These are phyloP conservation scores for Drosophila kanapiae DNA, from an alignment of 1,140 invertebrate species.

Conservation along the genomic window DNA sequence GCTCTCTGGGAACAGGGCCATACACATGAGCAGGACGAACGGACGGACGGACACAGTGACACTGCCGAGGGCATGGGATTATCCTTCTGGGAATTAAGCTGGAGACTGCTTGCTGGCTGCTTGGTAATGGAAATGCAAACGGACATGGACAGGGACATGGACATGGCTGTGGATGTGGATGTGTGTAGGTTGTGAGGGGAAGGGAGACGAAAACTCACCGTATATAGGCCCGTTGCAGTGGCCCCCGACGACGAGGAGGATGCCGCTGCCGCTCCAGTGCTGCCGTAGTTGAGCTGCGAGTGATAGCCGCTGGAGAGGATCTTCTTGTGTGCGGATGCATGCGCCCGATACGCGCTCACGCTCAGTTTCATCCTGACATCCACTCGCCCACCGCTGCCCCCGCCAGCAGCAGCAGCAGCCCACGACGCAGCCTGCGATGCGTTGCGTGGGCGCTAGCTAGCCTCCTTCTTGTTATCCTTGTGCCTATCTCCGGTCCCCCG, in stretches of 20 bases:
- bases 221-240: constrained; percentile 85
- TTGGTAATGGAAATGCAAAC: constrained; percentile 9
- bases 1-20: neutral
- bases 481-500: neutral
- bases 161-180: neutral
- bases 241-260: constrained; percentile 86
- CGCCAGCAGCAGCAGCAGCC: constrained; percentile 8
- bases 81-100: constrained; percentile 7
- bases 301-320: constrained; percentile 92
- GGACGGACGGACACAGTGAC: neutral
- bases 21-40: neutral
- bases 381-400: constrained; percentile 47
- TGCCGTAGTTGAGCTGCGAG: constrained; percentile 91
- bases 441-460: constrained; percentile 17
- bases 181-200: too few species aligned
- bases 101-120: neutral
- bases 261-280: constrained; percentile 88
- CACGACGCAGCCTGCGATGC: constrained; percentile 1
- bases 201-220: constrained; percentile 83
- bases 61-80: constrained; percentile 8
- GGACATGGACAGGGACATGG: neutral
- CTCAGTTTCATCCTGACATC: constrained; percentile 90
- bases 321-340: constrained; percentile 93
- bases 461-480: constrained; percentile 13
- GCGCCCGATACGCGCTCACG: constrained; percentile 93